A percentile compares a stretch with the other conserved stretches of the same genome.
Conservation (phyloP, 2,797 vertebrate genomes). For the Enteromius viviparus region DNA sequence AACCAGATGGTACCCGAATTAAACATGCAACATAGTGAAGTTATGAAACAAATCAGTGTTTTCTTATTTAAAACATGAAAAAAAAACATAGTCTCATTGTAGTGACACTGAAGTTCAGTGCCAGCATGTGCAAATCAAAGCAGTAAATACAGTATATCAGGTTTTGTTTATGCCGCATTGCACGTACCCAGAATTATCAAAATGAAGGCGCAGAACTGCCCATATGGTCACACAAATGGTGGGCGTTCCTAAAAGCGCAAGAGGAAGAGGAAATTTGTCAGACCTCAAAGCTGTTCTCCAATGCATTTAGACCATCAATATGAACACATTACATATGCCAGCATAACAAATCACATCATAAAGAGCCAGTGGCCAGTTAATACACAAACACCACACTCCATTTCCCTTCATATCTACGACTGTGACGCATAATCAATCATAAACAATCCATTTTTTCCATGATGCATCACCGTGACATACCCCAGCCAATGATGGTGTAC, state of each 20-base stretch:
- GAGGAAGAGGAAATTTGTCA: conserved; percentile 9
- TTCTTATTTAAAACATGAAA: neutral
- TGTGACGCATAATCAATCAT: conserved; percentile 23
- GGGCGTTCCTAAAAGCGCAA: conserved; percentile 83
- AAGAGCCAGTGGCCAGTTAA: conserved; percentile 20
- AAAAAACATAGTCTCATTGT: neutral
- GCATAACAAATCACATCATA: conserved; percentile 26
- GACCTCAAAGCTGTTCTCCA: neutral
- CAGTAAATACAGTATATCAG: neutral
- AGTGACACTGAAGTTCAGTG: neutral
- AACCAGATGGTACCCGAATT: neutral
- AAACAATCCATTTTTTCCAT: neutral
- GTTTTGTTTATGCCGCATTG: conserved; percentile 1
- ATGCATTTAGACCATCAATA: conserved; percentile 1
- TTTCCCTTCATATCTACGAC: conserved; percentile 3
- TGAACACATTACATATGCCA: conserved; percentile 16
- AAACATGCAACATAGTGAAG: neutral
- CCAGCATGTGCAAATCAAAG: neutral
- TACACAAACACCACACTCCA: neutral
- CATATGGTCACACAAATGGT: conserved; percentile 95
- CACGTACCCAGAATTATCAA: conserved; percentile 87
- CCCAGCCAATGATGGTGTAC: conserved; percentile 98
- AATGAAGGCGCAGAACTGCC: conserved; percentile 92
- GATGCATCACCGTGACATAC: conserved; percentile 72
- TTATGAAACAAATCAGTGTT: neutral